Conservation (phyloP, 2,888 invertebrate species). For the Acronicta leporina region DNA sequence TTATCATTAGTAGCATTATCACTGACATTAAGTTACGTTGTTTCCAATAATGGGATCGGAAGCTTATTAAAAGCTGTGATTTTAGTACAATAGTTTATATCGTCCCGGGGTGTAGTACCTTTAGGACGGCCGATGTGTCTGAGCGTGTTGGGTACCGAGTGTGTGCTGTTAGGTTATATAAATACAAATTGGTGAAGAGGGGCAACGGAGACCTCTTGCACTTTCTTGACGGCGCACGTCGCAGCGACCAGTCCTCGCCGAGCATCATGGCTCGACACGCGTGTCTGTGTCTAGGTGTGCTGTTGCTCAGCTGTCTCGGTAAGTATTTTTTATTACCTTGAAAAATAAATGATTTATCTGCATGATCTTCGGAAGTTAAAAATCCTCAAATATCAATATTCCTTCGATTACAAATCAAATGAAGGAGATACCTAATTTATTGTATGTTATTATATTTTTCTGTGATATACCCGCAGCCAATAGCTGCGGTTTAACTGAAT, state of each 20-base stretch:
- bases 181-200: conserved; percentile 89
- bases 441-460: neutral
- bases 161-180: conserved; percentile 84
- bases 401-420: neutral
- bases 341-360: too few relatives aligned
- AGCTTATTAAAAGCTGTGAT: conserved; percentile 81
- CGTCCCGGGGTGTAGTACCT: conserved; percentile 69
- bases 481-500: too few relatives aligned
- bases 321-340: conserved; percentile 67
- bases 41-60: conserved; percentile 66
- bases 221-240: conserved; percentile 84
- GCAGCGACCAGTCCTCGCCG: conserved; percentile 83
- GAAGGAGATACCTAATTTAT: neutral
- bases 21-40: conserved; percentile 61
- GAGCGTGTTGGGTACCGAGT: conserved; percentile 69
- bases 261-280: conserved; percentile 89
- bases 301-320: conserved; percentile 85
- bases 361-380: neutral
- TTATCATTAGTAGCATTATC: conserved; percentile 60
- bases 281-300: conserved; percentile 85
- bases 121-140: conserved; percentile 75
- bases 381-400: conserved; percentile 11
- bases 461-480: neutral
- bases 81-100: conserved; percentile 70
- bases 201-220: conserved; percentile 86